These are phyloP conservation scores for Alaudala cheleensis DNA, from an alignment of 2,113 vertebrate genomes.

Conservation along the genomic window DNA sequence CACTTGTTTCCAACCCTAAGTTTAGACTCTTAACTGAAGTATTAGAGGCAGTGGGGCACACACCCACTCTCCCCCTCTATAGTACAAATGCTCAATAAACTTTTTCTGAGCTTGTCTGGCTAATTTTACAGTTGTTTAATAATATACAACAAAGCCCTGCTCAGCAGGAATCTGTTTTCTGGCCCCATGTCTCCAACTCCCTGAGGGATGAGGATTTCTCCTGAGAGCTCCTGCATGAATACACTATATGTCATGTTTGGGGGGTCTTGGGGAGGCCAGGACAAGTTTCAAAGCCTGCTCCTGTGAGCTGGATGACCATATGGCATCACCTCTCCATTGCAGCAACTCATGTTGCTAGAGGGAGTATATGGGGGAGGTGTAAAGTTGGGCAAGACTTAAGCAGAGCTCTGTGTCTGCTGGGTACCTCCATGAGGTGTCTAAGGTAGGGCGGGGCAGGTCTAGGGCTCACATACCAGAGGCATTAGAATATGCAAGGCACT, in stretches of 20 bases:
- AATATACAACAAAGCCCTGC: not conserved
- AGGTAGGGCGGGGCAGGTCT: not conserved
- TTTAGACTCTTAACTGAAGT: not conserved
- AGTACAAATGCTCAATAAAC: not conserved
- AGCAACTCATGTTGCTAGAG: not conserved
- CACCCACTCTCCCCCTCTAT: not conserved
- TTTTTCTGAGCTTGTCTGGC: not conserved
- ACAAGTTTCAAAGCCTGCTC: not conserved
- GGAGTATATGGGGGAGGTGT: not conserved
- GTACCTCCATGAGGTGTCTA: not conserved
- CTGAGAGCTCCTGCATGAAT: not conserved
- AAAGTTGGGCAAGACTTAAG: not conserved
- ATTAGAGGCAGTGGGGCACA: not conserved
- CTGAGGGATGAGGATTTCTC: not conserved
- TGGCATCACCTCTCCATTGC: not conserved
- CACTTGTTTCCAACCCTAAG: not conserved
- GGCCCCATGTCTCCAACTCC: not conserved
- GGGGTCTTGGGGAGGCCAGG: not conserved
- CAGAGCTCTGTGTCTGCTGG: not conserved
- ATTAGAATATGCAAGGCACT: not conserved
- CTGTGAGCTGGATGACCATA: not conserved
- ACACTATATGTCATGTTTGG: not conserved
- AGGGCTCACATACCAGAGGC: not conserved
- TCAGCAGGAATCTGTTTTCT: not conserved
- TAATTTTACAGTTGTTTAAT: not conserved